Conservation (phyloP, 1,140 invertebrate genomes). For the Penaeus indicus region DNA sequence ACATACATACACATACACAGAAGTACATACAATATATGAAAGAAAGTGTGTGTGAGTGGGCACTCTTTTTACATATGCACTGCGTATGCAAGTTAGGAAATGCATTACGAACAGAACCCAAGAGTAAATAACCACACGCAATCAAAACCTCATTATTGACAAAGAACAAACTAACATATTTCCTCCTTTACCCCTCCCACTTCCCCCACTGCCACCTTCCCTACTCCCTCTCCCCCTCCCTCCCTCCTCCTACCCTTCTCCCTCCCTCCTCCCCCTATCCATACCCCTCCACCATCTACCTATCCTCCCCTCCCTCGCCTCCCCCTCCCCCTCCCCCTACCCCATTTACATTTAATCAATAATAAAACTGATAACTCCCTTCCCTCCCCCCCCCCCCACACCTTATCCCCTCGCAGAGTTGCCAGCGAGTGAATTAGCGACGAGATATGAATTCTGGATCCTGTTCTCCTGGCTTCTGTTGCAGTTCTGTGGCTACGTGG, state of each 20-base stretch:
- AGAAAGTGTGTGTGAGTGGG: no score
- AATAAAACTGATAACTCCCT: not conserved
- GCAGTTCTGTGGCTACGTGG: conserved; percentile 53
- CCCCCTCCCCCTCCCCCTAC: no score
- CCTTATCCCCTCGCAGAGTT: not conserved
- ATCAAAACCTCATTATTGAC: no score
- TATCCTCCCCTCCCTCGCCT: no score
- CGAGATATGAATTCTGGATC: conserved; percentile 43
- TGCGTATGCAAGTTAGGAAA: no score
- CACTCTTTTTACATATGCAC: no score
- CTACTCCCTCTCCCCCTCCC: not conserved
- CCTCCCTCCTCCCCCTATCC: not conserved
- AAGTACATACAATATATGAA: no score
- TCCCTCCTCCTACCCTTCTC: not conserved
- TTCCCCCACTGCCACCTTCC: not conserved
- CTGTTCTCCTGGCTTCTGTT: conserved; percentile 40
- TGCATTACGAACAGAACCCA: no score
- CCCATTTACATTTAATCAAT: not conserved
- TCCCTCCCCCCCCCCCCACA: not conserved
- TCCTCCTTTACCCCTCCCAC: not conserved
- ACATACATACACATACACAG: no score
- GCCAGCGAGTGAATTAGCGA: not conserved
- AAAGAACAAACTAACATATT: no score
- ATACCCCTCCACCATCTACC: not conserved
- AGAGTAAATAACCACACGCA: no score